phyloP scores from a whole-genome alignment of 2,888 invertebrate genomes.

The Heteromyza rotundicornis region DNA sequence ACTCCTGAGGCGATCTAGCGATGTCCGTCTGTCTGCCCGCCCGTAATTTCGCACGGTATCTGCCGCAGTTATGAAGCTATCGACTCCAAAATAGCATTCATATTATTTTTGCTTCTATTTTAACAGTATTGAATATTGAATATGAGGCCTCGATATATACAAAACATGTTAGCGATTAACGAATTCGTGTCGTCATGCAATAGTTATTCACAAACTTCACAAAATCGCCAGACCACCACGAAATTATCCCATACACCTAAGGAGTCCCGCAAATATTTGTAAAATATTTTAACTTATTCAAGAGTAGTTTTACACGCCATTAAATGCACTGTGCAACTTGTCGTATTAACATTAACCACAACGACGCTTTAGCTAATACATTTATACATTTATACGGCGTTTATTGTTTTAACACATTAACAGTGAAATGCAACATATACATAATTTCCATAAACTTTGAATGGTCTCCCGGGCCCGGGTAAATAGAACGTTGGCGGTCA shows the following conservation, averaged over 20 bases:
- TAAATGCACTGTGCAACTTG: constrained; percentile 1
- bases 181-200: no score
- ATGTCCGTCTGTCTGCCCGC: no score
- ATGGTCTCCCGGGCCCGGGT: constrained; percentile 25
- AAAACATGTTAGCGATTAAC: no score
- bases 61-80: no score
- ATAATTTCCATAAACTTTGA: constrained; percentile 55
- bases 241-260: not conserved
- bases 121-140: no score
- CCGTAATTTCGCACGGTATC: no score
- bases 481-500: constrained; percentile 39
- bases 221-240: constrained; percentile 1
- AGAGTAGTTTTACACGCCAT: constrained; percentile 3
- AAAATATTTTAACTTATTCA: constrained; percentile 6
- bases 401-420: constrained; percentile 61
- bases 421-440: constrained; percentile 60
- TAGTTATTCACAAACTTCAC: no score
- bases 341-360: not conserved
- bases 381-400: constrained; percentile 6
- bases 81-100: no score
- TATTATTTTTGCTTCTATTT: no score
- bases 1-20: no score
- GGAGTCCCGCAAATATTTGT: constrained; percentile 9
- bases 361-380: no score
- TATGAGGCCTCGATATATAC: no score